These are phyloP conservation scores for Trachelus stipa DNA, from an alignment of 2,888 invertebrate species.

Conservation along the genomic window DNA sequence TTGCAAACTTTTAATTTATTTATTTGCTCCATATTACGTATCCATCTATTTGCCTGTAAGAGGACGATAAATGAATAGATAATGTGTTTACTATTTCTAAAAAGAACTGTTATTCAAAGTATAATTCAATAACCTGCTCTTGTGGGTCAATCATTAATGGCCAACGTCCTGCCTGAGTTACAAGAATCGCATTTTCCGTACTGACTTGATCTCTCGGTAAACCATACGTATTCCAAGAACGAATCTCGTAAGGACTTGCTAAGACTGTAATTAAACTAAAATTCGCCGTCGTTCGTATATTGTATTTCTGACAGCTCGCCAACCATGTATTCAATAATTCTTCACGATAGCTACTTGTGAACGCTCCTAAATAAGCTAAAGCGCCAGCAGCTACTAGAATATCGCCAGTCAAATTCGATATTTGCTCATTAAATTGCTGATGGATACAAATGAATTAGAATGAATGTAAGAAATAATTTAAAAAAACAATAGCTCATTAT, in stretches of 20 bases:
- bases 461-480: conserved; percentile 7
- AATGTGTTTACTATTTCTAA: background rate
- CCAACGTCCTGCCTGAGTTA: conserved; percentile 85
- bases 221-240: conserved; percentile 90
- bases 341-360: conserved; percentile 79
- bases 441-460: conserved; percentile 26
- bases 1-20: conserved; percentile 83
- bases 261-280: conserved; percentile 77
- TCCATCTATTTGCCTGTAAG: conserved; percentile 87
- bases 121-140: conserved; percentile 76
- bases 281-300: conserved; percentile 79
- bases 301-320: conserved; percentile 71
- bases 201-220: conserved; percentile 89
- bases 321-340: conserved; percentile 80
- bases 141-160: conserved; percentile 96
- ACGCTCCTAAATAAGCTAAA: conserved; percentile 93
- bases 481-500: conserved; percentile 6
- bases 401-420: conserved; percentile 85
- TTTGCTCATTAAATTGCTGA: conserved; percentile 74
- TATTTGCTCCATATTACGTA: conserved; percentile 85
- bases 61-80: background rate
- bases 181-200: conserved; percentile 92
- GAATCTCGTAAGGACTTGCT: conserved; percentile 88
- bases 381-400: conserved; percentile 88
- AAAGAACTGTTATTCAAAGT: background rate